Evolutionary conservation across 1,140 invertebrate genomes (phyloP), one percentile per base, ranked within the genome.

Genomic region (Drosophila malerkotliana): DNA sequence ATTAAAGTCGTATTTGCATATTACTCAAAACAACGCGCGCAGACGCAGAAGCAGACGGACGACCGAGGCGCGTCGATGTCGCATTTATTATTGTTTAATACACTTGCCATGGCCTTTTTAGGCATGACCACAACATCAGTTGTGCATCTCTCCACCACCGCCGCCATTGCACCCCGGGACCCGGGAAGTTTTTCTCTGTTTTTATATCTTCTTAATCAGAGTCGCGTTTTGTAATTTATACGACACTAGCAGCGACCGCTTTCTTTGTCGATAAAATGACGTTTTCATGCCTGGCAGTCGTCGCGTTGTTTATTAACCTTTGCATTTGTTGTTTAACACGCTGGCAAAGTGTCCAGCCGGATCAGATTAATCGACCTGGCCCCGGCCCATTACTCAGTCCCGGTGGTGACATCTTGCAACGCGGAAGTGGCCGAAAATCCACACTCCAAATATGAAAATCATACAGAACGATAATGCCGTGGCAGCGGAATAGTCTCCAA

Each of bases 301-400:
- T 83, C 75, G 64, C 64, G 62, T 88, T 88, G 79, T 88, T 88
- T 88, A 83, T 87, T 87, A 83, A 88, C 83, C 83, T 87, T 87
- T 82, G 49, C 57, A 61, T 87, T 78, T 66, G 82, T 62, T 80
- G 83, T 88, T 77, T 88, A 87, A 73, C 76, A 57, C 72, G 74
- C 72, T 77, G 68, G 63, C 71, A 53, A 83, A 85, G 48, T 88
- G 79, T 72, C 76, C 57, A 55, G 72, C 49, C 18, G 18, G 44
- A 47, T 44, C 74, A 85, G 83, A 85, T 88, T 88, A 85, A 85
- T 85, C 80, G 78, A 77, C 60, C 77, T 76, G 69, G 56, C 64
- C 55, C 47, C 47, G 53, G 62, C 49, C 67, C 76, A 84, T 84
- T 77, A 85, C 72, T 84, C 81, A 44, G 14, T 44, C 41, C 14